phyloP scores from a whole-genome alignment of 2,888 invertebrate species.

The Drosophila diplacantha region DNA sequence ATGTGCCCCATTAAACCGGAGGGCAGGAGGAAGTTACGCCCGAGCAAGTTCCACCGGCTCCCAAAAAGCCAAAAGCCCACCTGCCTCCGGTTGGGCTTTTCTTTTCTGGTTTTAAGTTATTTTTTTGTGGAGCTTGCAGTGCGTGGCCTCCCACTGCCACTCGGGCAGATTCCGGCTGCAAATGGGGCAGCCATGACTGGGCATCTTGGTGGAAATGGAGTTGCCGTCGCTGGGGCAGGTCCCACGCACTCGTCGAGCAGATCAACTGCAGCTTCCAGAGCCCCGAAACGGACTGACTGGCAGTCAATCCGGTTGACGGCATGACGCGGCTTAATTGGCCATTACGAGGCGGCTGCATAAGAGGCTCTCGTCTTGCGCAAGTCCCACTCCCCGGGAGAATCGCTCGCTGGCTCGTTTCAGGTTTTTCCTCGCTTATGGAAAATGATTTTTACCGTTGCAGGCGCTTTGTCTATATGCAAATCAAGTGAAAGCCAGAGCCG shows the following conservation, averaged over 20 bases:
- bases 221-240: slow-evolving; percentile 15
- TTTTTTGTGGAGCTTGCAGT: slow-evolving; percentile 40
- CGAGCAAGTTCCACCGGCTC: slow-evolving; percentile 36
- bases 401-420: slow-evolving; percentile 45
- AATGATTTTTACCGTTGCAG: slow-evolving; percentile 45
- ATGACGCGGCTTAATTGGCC: slow-evolving; percentile 67
- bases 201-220: slow-evolving; percentile 56
- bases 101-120: slow-evolving; percentile 13
- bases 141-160: slow-evolving; percentile 60
- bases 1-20: slow-evolving; percentile 42
- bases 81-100: slow-evolving; percentile 34
- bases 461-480: slow-evolving; percentile 57
- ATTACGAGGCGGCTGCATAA: slow-evolving; percentile 54
- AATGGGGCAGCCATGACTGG: slow-evolving; percentile 60
- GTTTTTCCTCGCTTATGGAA: slow-evolving; percentile 43
- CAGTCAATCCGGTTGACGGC: slow-evolving; percentile 27
- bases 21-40: slow-evolving; percentile 49
- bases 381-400: slow-evolving; percentile 30
- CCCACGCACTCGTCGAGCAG: slow-evolving; percentile 51
- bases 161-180: slow-evolving; percentile 10
- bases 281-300: slow-evolving; percentile 24
- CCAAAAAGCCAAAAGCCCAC: slow-evolving; percentile 5
- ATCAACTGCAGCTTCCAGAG: slow-evolving; percentile 39
- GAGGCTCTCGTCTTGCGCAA: slow-evolving; percentile 56
- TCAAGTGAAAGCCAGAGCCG: slow-evolving; percentile 68